phyloP scores from a whole-genome alignment of 2,888 invertebrate genomes.

The Tenthredo distinguenda region DNA sequence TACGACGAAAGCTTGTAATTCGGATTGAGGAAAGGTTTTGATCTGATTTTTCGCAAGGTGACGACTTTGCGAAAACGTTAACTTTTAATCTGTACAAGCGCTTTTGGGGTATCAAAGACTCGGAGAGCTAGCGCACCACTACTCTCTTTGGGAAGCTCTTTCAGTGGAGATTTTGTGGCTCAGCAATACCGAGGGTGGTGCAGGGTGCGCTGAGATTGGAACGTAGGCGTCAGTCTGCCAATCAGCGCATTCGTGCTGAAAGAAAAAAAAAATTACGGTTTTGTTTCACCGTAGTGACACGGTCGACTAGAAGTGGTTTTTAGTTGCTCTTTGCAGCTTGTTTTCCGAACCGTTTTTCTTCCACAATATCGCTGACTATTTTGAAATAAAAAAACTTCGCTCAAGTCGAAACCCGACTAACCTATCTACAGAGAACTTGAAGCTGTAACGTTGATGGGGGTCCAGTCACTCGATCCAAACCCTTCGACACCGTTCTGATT shows the following conservation, averaged over 20 bases:
- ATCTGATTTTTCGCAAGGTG: not conserved
- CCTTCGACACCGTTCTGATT: not conserved
- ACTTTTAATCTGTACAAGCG: slow-evolving; percentile 42
- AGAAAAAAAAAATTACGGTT: not conserved
- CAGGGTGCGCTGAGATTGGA: slow-evolving; percentile 12
- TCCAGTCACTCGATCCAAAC: slow-evolving; percentile 9
- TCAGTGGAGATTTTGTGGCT: slow-evolving; percentile 19
- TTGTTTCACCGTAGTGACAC: slow-evolving; percentile 13
- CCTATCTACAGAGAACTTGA: not conserved
- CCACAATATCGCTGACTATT: not conserved
- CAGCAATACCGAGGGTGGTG: not conserved
- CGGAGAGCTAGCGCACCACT: not conserved
- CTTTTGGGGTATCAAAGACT: slow-evolving; percentile 38
- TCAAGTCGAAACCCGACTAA: not conserved
- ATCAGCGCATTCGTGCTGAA: slow-evolving; percentile 42
- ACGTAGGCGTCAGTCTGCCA: slow-evolving; percentile 37
- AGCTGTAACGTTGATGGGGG: not conserved
- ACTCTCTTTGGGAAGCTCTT: slow-evolving; percentile 35
- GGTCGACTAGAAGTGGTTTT: slow-evolving; percentile 25
- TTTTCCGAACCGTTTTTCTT: not conserved
- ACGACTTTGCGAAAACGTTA: slow-evolving; percentile 35
- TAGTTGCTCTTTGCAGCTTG: not conserved
- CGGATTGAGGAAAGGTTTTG: not conserved
- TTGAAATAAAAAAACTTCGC: not conserved
- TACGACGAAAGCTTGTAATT: not conserved